Conservation (phyloP, 2,113 vertebrate species). For the Petroica traversi region DNA sequence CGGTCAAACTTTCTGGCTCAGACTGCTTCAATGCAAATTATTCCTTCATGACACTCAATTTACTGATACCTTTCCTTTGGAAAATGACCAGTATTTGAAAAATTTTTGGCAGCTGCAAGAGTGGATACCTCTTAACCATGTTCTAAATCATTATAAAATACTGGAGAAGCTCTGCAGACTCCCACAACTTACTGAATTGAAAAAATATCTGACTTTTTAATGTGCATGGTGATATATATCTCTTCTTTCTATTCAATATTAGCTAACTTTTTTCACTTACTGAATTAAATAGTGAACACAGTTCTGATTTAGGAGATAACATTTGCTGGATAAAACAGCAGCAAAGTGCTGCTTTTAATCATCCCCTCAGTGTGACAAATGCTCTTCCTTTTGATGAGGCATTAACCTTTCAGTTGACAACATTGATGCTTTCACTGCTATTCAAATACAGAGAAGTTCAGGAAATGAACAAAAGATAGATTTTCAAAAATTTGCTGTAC, state of each 20-base stretch:
- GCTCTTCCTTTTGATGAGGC: not conserved
- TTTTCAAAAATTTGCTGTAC: not conserved
- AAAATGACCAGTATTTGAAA: not conserved
- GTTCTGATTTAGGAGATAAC: not conserved
- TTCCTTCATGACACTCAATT: not conserved
- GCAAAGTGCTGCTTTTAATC: not conserved
- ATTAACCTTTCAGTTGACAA: not conserved
- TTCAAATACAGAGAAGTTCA: not conserved
- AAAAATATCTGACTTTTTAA: not conserved
- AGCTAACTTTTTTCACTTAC: not conserved
- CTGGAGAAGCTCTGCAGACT: not conserved
- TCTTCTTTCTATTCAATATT: not conserved
- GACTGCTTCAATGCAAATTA: not conserved
- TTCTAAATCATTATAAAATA: not conserved
- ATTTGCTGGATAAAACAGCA: not conserved
- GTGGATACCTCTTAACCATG: not conserved
- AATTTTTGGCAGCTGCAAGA: not conserved
- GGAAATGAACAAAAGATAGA: not conserved
- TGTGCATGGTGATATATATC: not conserved
- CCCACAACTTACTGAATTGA: not conserved
- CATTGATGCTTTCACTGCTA: not conserved
- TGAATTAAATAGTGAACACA: not conserved
- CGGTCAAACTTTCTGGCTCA: conserved; percentile 3
- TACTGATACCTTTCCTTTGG: not conserved
- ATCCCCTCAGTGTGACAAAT: not conserved